Evolutionary conservation across 2,888 invertebrate species (phyloP), one percentile per base, ranked within the genome.

Genomic region (Tachina lurida): DNA sequence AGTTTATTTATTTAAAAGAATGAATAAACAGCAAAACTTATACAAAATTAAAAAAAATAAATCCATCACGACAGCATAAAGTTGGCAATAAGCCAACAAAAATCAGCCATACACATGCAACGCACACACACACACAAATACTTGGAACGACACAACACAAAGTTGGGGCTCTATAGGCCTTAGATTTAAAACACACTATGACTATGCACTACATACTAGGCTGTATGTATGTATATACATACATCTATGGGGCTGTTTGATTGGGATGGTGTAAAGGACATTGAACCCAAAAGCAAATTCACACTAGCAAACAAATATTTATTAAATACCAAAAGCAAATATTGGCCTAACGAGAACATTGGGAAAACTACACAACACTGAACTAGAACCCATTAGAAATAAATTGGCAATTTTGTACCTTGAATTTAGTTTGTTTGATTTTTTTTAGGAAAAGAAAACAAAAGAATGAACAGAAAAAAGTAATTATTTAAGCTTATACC

Each of bases 51-150:
- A n/a, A 68, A 74, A 54, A 70, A 58, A 45, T n/a, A n/a, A 63
- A 31, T 31, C 31, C 63, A 81, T 73, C 78, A 85, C 79, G 82
- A 60, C 60, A 81, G 74, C 67, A 71, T 67, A 79, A 73, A 79
- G 67, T 79, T 86, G 86, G 86, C 86, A 86, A 76, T 67, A 71
- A 73, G 83, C 86, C 86, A 86, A 75, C 75, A 67, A 86, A 79
- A 83, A 79, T 76, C 67, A 67, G 45, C 19, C 74, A 77, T 31
- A 60, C 19, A 68, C 3, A 68, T 43, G 45, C 78, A 77, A 65
- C 43, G 68, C 2, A 68, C 54, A 54, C 10, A 65, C 13, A 63
- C 43, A 49, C 52, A 15, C 10, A 49, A 43, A 13, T 7, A 31
- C 8, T 39, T 45, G 47, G 45, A 68, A 43, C 49, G 9, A 17